Evolutionary conservation across 1,140 invertebrate genomes (phyloP).

Genomic region (Trichomalopsis sarcophagae): DNA sequence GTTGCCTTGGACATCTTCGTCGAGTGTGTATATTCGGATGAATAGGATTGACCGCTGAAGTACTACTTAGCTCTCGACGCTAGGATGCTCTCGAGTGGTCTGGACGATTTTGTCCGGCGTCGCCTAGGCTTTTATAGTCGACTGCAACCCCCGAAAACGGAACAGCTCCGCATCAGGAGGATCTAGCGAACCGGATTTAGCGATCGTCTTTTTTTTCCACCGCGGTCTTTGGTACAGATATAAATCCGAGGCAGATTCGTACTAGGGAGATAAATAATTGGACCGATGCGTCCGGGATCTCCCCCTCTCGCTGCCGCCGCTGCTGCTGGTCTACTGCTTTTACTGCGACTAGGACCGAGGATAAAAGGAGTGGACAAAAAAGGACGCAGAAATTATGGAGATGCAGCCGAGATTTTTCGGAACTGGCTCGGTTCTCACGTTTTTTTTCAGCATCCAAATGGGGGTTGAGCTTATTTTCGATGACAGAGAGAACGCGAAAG

Average conservation of each 20-base stretch:
- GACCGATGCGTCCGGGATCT: background rate
- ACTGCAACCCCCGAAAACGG: background rate
- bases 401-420: background rate
- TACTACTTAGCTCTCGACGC: background rate
- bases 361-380: background rate
- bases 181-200: slow-evolving; percentile 21
- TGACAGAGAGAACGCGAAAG: slow-evolving; percentile 11
- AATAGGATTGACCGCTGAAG: background rate
- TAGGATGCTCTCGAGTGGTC: background rate
- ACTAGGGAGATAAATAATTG: slow-evolving; percentile 3
- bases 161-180: background rate
- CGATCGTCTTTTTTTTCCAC: background rate
- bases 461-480: background rate
- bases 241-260: slow-evolving; percentile 6
- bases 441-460: background rate
- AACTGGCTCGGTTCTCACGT: background rate
- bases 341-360: background rate
- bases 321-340: background rate
- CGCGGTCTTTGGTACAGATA: background rate
- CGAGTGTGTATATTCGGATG: background rate
- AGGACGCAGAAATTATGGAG: slow-evolving; percentile 2
- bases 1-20: background rate
- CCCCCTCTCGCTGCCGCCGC: background rate
- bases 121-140: slow-evolving; percentile 21
- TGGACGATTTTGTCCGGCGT: background rate